Conservation (phyloP, 2,113 vertebrate species). For the Pomatostomus ruficeps region DNA sequence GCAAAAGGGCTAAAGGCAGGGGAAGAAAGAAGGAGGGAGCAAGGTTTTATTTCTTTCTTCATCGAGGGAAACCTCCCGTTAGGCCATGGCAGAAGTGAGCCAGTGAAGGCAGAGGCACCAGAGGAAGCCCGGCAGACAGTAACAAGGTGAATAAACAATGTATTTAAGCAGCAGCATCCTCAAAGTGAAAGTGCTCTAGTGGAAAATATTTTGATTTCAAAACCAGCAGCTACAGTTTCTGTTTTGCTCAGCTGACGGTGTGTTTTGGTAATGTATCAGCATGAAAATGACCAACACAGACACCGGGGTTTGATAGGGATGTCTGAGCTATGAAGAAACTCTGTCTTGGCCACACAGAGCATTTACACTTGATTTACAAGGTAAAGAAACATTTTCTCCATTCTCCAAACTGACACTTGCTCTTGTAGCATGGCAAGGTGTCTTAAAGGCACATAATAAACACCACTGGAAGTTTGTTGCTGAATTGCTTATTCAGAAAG, state of each 20-base stretch:
- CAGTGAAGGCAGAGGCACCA: background rate
- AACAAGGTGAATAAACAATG: background rate
- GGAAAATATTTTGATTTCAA: background rate
- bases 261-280: background rate
- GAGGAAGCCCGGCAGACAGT: background rate
- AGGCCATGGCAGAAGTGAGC: background rate
- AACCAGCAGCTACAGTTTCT: background rate
- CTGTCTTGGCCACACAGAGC: rapidly evolving
- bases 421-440: background rate
- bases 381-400: background rate
- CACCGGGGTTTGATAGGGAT: rapidly evolving
- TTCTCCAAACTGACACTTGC: background rate
- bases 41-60: background rate
- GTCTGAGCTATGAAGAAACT: background rate
- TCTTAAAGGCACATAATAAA: background rate
- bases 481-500: background rate
- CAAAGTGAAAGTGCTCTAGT: background rate
- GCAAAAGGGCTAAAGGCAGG: background rate
- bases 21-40: background rate
- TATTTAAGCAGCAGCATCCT: background rate
- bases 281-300: background rate
- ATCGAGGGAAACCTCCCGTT: background rate
- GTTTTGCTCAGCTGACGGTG: background rate
- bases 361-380: background rate
- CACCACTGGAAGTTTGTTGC: rapidly evolving